phyloP scores from a whole-genome alignment of 2,888 invertebrate genomes.

The Apotomis betuletana region DNA sequence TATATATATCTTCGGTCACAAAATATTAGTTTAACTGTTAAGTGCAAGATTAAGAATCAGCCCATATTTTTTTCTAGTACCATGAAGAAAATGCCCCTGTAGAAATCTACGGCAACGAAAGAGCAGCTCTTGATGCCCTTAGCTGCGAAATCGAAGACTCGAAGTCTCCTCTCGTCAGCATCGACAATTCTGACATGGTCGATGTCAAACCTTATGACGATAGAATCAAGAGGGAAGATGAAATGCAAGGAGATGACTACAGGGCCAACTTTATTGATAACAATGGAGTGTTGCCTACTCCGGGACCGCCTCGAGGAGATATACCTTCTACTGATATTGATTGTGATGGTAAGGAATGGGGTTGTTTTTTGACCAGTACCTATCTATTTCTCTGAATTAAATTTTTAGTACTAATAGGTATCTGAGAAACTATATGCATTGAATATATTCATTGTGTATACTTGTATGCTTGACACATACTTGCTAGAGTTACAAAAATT shows the following conservation, averaged over 20 bases:
- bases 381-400: too few species aligned
- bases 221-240: conserved; percentile 65
- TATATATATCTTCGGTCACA: too few species aligned
- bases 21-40: too few species aligned
- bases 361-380: neutral
- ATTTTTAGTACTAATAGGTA: too few species aligned
- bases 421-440: too few species aligned
- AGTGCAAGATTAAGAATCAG: neutral
- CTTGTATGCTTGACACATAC: too few species aligned
- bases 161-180: conserved; percentile 59
- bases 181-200: conserved; percentile 65
- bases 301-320: conserved; percentile 66
- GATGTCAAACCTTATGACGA: conserved; percentile 73
- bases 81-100: conserved; percentile 84
- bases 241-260: conserved; percentile 76
- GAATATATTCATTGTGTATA: too few species aligned
- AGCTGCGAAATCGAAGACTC: conserved; percentile 69
- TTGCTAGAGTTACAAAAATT: too few species aligned
- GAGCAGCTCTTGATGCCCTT: conserved; percentile 77
- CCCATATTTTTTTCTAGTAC: conserved; percentile 64
- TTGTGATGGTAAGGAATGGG: conserved; percentile 69
- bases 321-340: conserved; percentile 75
- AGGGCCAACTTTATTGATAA: conserved; percentile 68
- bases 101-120: conserved; percentile 79
- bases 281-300: conserved; percentile 56